Evolutionary conservation across 2,888 invertebrate genomes (phyloP).

Genomic region (Steinernema carpocapsae): DNA sequence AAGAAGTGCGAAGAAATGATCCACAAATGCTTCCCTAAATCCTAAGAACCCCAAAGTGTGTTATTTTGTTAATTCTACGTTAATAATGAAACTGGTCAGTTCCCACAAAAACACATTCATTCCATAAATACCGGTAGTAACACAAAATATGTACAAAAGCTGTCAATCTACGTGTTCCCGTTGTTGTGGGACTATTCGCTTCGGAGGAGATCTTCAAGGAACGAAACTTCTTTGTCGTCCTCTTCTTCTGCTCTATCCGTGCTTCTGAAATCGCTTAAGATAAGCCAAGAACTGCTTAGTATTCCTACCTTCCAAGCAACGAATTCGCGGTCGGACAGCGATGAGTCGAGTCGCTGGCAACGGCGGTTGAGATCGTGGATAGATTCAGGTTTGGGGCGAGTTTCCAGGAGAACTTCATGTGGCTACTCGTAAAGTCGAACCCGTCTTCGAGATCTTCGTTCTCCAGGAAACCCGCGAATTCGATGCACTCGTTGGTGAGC

Average conservation of each 20-base stretch:
- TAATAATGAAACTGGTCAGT: no score
- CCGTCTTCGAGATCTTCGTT: not conserved
- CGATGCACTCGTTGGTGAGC: not conserved
- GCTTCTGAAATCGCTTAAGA: not conserved
- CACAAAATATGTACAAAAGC: not conserved
- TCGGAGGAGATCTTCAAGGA: not conserved
- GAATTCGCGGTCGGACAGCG: not conserved
- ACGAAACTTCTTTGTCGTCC: not conserved
- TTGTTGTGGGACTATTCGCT: no score
- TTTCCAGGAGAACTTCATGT: slow-evolving; percentile 8
- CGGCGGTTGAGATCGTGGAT: slow-evolving; percentile 7
- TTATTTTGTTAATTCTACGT: no score
- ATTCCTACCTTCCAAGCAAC: slow-evolving; percentile 11
- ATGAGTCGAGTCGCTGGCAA: slow-evolving; percentile 2
- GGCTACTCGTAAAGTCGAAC: slow-evolving; percentile 2
- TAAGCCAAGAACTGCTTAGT: no score
- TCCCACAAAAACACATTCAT: not conserved
- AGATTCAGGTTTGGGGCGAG: not conserved
- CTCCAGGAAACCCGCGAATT: slow-evolving; percentile 4
- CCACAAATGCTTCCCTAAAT: no score
- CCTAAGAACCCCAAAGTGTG: no score
- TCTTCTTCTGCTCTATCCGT: slow-evolving; percentile 20
- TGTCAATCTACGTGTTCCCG: not conserved
- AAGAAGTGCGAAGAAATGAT: no score
- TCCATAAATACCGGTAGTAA: not conserved